Base-by-base conservation (phyloP, 2,797 vertebrate genomes). In the Arrhamphus sclerolepis region DNA sequence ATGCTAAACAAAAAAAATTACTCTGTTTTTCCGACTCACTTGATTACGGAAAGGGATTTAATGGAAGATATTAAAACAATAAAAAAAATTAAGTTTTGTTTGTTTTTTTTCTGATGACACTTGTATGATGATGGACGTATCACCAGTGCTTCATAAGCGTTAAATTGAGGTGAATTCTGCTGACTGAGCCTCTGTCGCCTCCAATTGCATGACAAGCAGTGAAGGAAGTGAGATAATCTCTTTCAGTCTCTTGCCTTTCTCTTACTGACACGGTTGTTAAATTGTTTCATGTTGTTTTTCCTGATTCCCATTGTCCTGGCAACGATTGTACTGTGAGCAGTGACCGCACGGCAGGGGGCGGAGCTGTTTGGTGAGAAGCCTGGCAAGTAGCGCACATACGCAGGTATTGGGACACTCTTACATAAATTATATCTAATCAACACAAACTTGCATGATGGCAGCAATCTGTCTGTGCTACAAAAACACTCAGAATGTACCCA, bases 281-380 rank as follows among this genome's bases (percentile, higher is more conserved):
- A 89, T 80, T 89, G 81, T 89, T 86, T 86, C 72, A 80, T 77
- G 72, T 83, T 90, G 87, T 90, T 89, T 88, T 89, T 87, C 85
- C 79, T 84, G 79, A 89, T 88, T 78, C 72, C 19, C 41, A 87
- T 90, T 83, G 68, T 85, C 72, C 53, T 40, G 63, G 80, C 81
- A 63, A 90, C 77, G 46, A 69, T 78, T 81, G 62, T 40, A 72
- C 82, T 69, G 72, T 66, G 49, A 70, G 62, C 73, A 47, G 47
- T 66, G 77, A 81, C 87, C 43, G 81, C 87, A 90, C 84, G 85
- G 65, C 87, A 90, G 72, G 74, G 74, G 89, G 89, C 16, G 87
- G 88, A 80, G 82, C 75, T 71, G 66, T 56, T 42, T 80, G 85
- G 70, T 80, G 69, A 86, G 70, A 72, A 64, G 83, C 68, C 72